Evolutionary conservation across 2,113 vertebrate species (phyloP).

Genomic region (Erythrolamprus reginae): DNA sequence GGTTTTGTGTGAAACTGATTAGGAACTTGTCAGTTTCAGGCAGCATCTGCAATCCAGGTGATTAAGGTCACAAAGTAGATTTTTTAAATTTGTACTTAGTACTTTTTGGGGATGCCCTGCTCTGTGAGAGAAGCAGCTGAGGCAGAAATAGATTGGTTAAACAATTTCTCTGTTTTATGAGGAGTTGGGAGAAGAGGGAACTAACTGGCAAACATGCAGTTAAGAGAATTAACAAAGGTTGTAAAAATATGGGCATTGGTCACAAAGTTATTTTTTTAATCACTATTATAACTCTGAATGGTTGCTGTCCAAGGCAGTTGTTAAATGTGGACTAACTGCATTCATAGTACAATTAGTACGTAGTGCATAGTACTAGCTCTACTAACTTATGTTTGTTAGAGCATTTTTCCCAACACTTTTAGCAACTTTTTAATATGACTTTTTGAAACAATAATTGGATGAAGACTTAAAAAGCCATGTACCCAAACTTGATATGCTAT

Average conservation of each 20-base stretch:
- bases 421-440: not conserved
- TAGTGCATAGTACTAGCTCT: not conserved
- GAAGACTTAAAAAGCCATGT: not conserved
- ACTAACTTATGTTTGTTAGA: not conserved
- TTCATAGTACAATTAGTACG: not conserved
- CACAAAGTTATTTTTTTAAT: not conserved
- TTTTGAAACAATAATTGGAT: not conserved
- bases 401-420: not conserved
- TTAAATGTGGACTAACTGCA: not conserved
- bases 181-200: not conserved
- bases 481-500: not conserved
- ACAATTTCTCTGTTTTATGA: not conserved
- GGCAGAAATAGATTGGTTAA: not conserved
- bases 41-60: not conserved
- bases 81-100: not conserved
- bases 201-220: not conserved
- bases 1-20: not conserved
- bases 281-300: not conserved
- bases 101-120: not conserved
- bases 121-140: not conserved
- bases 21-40: not conserved
- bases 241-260: not conserved
- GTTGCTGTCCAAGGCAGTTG: not conserved
- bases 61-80: not conserved
- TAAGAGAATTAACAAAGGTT: not conserved